Evolutionary conservation across 2,888 invertebrate species (phyloP), one percentile per base, ranked within the genome.

Genomic region (Ichneumoninae sp.): DNA sequence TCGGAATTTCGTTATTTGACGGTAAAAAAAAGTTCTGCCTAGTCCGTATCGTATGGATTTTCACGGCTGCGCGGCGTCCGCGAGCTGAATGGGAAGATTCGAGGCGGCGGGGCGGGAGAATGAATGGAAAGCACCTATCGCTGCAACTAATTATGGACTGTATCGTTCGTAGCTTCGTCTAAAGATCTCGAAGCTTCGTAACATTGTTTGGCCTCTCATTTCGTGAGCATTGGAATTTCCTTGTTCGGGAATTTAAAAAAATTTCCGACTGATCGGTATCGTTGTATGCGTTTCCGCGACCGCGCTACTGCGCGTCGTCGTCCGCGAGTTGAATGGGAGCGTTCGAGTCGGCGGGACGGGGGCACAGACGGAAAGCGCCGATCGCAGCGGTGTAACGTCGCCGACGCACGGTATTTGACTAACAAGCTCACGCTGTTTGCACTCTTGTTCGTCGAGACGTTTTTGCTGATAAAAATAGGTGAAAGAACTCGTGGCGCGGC

Each of bases 161-260:
- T 5, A 5, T 30, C 30, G 3, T 30, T 30, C 30, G 3, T 5
- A 87, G 90, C 89, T 89, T 87, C 80, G 68, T 92, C 91, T 91
- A 92, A 92, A 92, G 82, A 88, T 86, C 87, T 75, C 84, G 86
- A 87, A 87, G 85, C 84, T 83, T 87, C 82, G 78, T 71, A 86
- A 84, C 62, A 70, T 79, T 74, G 54, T 77, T 62, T 19, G 30
- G 22, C 16, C 57, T 72, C 62, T 19, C 44, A 22, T 54, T 78
- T 80, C 74, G 52, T 74, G 69, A 83, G 69, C 80, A 71, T 80
- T 33, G 33, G 33, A 26, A 40, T 22, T 30, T 30, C 50, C 7
- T 22, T 69, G 72, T 65, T 36, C 8, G 36, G 16, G 16, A 7
- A 0, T 16, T 1, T 8, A 16, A 30, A n/a, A 62, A 47, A 47